Evolutionary conservation across 2,888 invertebrate genomes (phyloP).

Genomic region (Neoaliturus tenellus): DNA sequence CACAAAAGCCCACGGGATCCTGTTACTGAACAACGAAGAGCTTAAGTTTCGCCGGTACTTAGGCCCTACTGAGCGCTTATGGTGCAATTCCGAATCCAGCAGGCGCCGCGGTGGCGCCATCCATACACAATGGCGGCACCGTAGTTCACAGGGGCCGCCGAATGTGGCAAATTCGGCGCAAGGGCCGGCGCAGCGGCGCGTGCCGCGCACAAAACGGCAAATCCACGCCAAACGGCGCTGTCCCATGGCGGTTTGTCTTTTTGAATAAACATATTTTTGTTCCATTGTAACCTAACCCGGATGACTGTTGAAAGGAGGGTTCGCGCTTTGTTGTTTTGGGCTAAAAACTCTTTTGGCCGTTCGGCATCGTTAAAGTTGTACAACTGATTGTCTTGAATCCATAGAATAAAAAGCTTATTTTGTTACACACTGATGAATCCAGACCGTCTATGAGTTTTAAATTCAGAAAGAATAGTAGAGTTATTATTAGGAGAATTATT

Average conservation of each 20-base stretch:
- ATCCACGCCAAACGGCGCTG: background rate
- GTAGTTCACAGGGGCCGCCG: background rate
- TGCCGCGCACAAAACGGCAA: background rate
- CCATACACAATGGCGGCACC: background rate
- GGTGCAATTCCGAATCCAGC: background rate
- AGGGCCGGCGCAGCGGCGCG: background rate
- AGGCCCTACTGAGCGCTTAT: background rate
- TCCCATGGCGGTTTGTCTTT: background rate
- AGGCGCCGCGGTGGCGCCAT: slow-evolving; percentile 2
- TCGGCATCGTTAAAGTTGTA: too few species aligned
- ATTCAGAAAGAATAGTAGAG: too few species aligned
- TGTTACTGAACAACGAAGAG: background rate
- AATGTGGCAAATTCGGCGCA: background rate
- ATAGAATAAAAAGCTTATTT: too few species aligned
- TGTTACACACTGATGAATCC: too few species aligned
- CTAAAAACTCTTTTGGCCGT: too few species aligned
- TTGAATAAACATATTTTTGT: slow-evolving; percentile 34
- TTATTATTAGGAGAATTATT: too few species aligned
- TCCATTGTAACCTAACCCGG: background rate
- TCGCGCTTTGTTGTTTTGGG: background rate
- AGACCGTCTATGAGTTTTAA: too few species aligned
- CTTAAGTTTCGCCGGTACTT: too few species aligned
- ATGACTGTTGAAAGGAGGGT: too few species aligned
- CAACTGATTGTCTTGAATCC: too few species aligned
- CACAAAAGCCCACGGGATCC: background rate